Evolutionary conservation across 2,888 invertebrate species (phyloP).

Genomic region (Ellobium chinense): DNA sequence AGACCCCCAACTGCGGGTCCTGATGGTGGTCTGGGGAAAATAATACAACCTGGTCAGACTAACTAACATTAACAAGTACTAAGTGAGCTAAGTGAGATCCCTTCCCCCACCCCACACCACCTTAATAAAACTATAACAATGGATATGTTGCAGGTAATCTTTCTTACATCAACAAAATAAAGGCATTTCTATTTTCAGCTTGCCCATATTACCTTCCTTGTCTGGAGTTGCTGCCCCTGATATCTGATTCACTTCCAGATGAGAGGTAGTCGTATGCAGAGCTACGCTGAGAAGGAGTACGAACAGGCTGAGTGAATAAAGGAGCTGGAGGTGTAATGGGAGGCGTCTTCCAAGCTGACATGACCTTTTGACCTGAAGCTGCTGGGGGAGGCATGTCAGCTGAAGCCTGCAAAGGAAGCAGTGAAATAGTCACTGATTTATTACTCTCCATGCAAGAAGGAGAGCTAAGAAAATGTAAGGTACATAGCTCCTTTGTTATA

Average conservation of each 20-base stretch:
- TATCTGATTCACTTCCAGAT: slow-evolving; percentile 6
- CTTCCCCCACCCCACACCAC: no score
- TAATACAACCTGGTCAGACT: background rate
- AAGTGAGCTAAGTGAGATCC: no score
- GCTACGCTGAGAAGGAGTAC: background rate
- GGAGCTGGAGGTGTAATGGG: slow-evolving; percentile 49
- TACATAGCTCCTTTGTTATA: no score
- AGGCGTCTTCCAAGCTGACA: slow-evolving; percentile 70
- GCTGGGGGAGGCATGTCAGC: background rate
- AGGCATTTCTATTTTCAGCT: no score
- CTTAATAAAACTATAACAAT: no score
- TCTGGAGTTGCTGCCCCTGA: slow-evolving; percentile 5
- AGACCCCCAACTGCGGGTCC: slow-evolving; percentile 49
- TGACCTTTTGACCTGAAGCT: slow-evolving; percentile 28
- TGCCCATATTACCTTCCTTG: slow-evolving; percentile 6
- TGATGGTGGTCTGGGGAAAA: background rate
- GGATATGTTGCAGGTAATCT: no score
- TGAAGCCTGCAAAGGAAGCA: slow-evolving; percentile 10
- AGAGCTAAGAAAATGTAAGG: no score
- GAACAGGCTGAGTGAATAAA: background rate
- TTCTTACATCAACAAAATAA: no score
- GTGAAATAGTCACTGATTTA: background rate
- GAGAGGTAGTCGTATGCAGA: background rate
- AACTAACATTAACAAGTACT: no score
- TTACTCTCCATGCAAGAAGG: no score